Conservation (phyloP, 2,113 vertebrate species). For the Phrynocephalus versicolor region DNA sequence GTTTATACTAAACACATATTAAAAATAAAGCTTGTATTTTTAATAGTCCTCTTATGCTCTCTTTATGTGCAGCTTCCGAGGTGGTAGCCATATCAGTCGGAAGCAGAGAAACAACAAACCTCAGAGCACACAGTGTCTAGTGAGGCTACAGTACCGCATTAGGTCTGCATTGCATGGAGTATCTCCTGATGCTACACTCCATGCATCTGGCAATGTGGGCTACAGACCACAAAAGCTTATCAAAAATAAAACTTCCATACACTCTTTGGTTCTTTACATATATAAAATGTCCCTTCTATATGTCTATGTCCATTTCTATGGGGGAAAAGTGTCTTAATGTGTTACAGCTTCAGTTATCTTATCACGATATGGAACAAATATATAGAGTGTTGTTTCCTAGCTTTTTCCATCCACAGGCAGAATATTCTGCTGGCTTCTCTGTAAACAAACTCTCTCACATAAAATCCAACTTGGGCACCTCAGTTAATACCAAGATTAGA, state of each 20-base stretch:
- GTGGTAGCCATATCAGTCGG: too few species aligned
- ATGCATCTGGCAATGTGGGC: too few species aligned
- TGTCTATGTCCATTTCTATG: neutral
- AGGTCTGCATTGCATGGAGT: too few species aligned
- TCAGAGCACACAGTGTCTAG: too few species aligned
- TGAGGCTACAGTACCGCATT: too few species aligned
- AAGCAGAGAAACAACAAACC: too few species aligned
- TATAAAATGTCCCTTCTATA: neutral
- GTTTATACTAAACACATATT: neutral
- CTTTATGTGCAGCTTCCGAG: too few species aligned
- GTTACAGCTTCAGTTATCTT: neutral
- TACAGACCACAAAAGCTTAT: too few species aligned
- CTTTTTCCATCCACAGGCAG: neutral
- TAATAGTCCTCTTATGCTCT: neutral
- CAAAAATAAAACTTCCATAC: too few species aligned
- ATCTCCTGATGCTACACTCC: too few species aligned
- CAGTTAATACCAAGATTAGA: neutral
- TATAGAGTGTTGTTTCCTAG: neutral
- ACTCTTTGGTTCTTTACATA: too few species aligned
- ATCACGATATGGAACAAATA: neutral
- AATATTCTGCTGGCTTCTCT: neutral
- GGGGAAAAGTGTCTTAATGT: neutral
- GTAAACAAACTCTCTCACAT: neutral
- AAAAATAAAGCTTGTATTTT: neutral
- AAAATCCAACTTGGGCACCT: neutral